Base-by-base conservation (phyloP, 2,113 vertebrate genomes). In the Coryphaenoides rupestris region DNA sequence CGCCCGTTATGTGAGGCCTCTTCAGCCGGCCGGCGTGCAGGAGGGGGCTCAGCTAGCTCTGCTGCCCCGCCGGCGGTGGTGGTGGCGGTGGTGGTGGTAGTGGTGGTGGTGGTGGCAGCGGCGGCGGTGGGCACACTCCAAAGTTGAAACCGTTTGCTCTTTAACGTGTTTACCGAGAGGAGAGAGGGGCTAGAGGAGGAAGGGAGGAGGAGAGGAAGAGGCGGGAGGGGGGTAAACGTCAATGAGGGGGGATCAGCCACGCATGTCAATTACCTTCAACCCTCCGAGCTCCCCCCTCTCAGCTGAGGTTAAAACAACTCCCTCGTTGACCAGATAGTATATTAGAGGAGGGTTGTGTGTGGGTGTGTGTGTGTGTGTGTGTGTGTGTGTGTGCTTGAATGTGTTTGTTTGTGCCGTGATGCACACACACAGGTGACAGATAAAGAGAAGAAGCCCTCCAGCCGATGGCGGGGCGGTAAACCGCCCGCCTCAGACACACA, bases 1-100 rank as follows among this genome's bases (percentile, higher is more conserved):
- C 24, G 83, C 80, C 83, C 79, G 87, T 84, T 86, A 86, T 85
- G 72, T 87, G 86, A 67, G 58, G 75, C 87, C 73, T 89, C 89
- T 90, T 89, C 84, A 91, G 86, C 79, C 46, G 75, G 65, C 76
- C 80, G 19, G 73, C 81, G 81, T 68, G n/a, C n/a, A n/a, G n/a
- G n/a, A n/a, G n/a, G n/a, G 77, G 88, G 86, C 28, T 90, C 83
- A 87, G 85, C 89, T 89, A 90, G 85, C 86, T n/a, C n/a, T n/a
- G n/a, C n/a, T n/a, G n/a, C n/a, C n/a, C n/a, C n/a, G n/a, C n/a
- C n/a, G n/a, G n/a, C n/a, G n/a, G n/a, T n/a, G n/a, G n/a, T n/a
- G n/a, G n/a, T n/a, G n/a, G n/a, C n/a, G n/a, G n/a, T n/a, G n/a
- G n/a, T n/a, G n/a, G n/a, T n/a, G n/a, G n/a, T n/a, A n/a, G n/a